A percentile compares a stretch with the other conserved stretches of the same genome.
Conservation (phyloP, 1,140 invertebrate species). For the Muscidifurax raptorellus region DNA sequence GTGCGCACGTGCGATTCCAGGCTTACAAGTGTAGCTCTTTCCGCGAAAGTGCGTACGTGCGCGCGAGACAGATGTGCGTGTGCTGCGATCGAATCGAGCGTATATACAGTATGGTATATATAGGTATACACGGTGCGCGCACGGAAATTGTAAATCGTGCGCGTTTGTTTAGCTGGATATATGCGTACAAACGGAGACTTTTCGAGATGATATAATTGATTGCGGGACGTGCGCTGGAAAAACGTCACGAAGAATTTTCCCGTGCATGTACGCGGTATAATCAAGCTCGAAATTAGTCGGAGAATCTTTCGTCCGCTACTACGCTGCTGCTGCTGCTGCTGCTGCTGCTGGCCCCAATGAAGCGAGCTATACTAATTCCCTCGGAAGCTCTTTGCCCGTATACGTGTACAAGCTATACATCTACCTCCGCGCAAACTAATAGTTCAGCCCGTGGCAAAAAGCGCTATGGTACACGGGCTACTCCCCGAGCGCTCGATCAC, state of each 20-base stretch:
- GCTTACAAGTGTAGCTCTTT: background rate
- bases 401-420: background rate
- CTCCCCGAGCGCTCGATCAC: conserved; percentile 40
- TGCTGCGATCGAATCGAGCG: background rate
- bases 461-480: conserved; percentile 53
- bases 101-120: too few relatives aligned
- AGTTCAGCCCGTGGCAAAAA: conserved; percentile 28
- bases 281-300: background rate
- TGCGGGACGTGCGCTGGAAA: background rate
- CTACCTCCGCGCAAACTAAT: too few relatives aligned
- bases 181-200: background rate
- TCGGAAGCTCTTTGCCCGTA: background rate
- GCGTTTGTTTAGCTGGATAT: background rate
- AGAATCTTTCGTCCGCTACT: conserved; percentile 48
- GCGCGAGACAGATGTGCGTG: background rate
- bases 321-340: conserved; percentile 49
- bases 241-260: background rate
- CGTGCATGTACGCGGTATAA: background rate
- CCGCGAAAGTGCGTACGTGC: background rate
- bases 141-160: background rate
- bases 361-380: conserved; percentile 20
- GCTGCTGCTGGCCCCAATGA: conserved; percentile 54
- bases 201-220: background rate
- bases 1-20: background rate
- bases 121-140: too few relatives aligned